Evolutionary conservation across 2,113 vertebrate genomes (phyloP).

Genomic region (Colius striatus): DNA sequence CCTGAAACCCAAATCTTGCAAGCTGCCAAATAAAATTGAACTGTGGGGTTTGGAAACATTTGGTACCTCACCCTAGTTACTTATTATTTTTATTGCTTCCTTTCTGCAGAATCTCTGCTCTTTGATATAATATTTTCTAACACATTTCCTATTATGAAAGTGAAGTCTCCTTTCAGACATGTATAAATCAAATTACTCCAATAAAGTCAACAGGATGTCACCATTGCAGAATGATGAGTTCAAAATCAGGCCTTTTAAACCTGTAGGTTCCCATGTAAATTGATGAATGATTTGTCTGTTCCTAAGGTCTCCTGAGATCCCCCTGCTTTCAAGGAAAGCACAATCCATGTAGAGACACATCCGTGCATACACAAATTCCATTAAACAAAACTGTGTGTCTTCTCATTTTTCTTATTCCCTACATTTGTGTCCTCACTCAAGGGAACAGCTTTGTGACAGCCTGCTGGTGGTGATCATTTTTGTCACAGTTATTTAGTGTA

Average conservation of each 20-base stretch:
- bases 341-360: neutral
- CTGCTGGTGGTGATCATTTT: neutral
- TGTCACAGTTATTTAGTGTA: neutral
- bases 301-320: neutral
- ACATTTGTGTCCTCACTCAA: neutral
- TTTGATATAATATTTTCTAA: neutral
- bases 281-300: neutral
- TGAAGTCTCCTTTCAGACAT: neutral
- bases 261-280: neutral
- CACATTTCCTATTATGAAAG: neutral
- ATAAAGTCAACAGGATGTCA: neutral
- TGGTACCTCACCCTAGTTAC: neutral
- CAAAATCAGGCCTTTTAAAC: neutral
- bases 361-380: neutral
- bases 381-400: neutral
- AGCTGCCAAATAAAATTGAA: neutral
- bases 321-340: neutral
- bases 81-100: neutral
- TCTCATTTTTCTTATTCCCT: neutral
- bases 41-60: neutral
- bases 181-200: slow-evolving; percentile 6
- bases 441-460: neutral
- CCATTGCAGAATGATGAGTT: neutral
- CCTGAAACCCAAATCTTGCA: neutral
- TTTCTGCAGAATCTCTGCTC: neutral